Conservation (phyloP, 2,113 vertebrate genomes). For the Phrynocephalus versicolor region DNA sequence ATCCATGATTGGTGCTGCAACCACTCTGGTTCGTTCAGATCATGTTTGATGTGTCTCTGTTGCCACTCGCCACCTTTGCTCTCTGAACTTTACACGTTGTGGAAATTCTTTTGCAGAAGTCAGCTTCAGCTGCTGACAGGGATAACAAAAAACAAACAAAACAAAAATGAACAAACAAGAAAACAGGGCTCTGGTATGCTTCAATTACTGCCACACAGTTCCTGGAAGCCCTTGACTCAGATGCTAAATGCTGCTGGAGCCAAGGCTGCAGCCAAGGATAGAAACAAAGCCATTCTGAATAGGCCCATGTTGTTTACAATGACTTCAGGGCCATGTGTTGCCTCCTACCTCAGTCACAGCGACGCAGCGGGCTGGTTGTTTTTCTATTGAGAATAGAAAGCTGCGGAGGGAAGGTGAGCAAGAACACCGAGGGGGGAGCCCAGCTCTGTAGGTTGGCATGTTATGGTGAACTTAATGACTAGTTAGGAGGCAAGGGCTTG, state of each 20-base stretch:
- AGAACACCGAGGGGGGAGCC: not conserved
- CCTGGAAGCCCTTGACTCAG: conserved; percentile 1
- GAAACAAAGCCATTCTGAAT: conserved; percentile 47
- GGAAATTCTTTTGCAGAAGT: not conserved
- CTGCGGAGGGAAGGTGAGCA: conserved; percentile 56
- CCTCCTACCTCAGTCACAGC: conserved; percentile 2
- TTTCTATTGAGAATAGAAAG: not conserved
- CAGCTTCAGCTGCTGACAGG: not conserved
- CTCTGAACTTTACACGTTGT: conserved; percentile 48
- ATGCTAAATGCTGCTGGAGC: not conserved
- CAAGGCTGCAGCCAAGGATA: conserved; percentile 31
- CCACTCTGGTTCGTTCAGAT: conserved; percentile 56
- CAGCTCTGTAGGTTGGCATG: conserved; percentile 56
- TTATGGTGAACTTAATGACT: conserved; percentile 71
- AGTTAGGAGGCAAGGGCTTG: conserved; percentile 64
- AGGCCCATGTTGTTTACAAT: conserved; percentile 2
- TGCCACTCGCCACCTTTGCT: conserved; percentile 40
- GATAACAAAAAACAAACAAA: not conserved
- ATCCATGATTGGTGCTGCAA: conserved; percentile 30
- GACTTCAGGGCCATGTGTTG: not conserved
- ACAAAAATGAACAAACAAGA: not conserved
- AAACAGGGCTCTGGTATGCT: accelerated
- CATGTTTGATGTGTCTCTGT: conserved; percentile 18
- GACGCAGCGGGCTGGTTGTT: conserved; percentile 13
- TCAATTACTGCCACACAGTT: not conserved